Conservation (phyloP, 2,113 vertebrate genomes). For the Strix aluco region DNA sequence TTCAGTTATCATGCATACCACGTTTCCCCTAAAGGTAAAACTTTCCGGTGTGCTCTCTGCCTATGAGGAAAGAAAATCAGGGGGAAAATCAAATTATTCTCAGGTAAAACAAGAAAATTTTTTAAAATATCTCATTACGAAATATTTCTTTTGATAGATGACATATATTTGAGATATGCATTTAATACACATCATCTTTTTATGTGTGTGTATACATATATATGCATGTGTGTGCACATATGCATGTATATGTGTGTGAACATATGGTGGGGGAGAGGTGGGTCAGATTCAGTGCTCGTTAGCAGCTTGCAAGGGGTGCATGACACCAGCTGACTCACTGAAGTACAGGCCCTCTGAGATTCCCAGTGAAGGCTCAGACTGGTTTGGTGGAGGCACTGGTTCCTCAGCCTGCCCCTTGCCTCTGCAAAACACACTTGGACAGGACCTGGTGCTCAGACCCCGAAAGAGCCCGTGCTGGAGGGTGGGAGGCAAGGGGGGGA, state of each 20-base stretch:
- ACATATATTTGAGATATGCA: background rate
- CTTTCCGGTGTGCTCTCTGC: background rate
- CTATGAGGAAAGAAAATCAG: background rate
- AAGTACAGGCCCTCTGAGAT: background rate
- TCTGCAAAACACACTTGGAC: background rate
- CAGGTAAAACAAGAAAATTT: background rate
- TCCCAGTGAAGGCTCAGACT: background rate
- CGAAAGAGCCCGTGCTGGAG: fast-evolving
- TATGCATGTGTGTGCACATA: fast-evolving
- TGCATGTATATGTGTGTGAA: background rate
- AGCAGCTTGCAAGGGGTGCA: background rate
- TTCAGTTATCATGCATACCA: background rate
- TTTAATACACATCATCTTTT: background rate
- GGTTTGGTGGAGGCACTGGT: background rate
- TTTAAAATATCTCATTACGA: background rate
- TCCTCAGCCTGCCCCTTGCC: fast-evolving
- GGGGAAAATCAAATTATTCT: background rate
- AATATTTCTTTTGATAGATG: background rate
- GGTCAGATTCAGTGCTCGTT: fast-evolving
- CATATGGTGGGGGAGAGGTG: background rate
- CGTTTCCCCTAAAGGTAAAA: background rate
- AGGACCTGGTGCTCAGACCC: background rate
- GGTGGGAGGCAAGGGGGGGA: fast-evolving
- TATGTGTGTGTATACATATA: background rate
- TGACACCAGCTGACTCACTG: fast-evolving